Evolutionary conservation across 2,888 invertebrate genomes (phyloP).

Genomic region (Malthinus seriepunctatus): DNA sequence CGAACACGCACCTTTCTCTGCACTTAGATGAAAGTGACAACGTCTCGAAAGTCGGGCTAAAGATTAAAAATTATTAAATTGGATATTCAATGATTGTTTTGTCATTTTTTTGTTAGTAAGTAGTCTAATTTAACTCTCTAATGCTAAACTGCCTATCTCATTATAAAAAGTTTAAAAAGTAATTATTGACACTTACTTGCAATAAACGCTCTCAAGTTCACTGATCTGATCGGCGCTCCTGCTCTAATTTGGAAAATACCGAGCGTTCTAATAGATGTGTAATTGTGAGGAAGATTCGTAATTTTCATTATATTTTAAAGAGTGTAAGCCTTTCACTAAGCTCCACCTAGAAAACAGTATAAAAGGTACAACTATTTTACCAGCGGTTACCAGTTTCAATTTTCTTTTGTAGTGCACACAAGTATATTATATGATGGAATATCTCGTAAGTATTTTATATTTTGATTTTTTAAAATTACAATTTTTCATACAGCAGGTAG

Average conservation of each 20-base stretch:
- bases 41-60: slow-evolving; percentile 30
- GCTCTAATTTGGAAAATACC: no score
- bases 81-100: no score
- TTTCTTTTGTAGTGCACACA: slow-evolving; percentile 32
- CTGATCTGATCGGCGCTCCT: no score
- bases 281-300: slow-evolving; percentile 16
- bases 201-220: no score
- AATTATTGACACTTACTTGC: no score
- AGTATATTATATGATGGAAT: slow-evolving; percentile 35
- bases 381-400: slow-evolving; percentile 36
- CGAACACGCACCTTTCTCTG: slow-evolving; percentile 20
- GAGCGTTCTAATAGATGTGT: background rate
- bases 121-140: no score
- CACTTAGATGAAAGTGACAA: slow-evolving; percentile 32
- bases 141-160: no score
- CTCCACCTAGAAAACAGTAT: slow-evolving; percentile 37
- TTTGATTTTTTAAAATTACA: background rate
- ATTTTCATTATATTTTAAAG: slow-evolving; percentile 26
- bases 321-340: slow-evolving; percentile 31
- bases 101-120: no score
- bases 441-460: slow-evolving; percentile 35
- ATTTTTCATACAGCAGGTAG: slow-evolving; percentile 31
- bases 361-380: slow-evolving; percentile 31
- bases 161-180: no score
- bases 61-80: no score